A percentile compares a stretch with the other conserved stretches of the same genome.
These are phyloP conservation scores for Trichonephila inaurata DNA, from an alignment of 1,140 invertebrate species.

Conservation along the genomic window DNA sequence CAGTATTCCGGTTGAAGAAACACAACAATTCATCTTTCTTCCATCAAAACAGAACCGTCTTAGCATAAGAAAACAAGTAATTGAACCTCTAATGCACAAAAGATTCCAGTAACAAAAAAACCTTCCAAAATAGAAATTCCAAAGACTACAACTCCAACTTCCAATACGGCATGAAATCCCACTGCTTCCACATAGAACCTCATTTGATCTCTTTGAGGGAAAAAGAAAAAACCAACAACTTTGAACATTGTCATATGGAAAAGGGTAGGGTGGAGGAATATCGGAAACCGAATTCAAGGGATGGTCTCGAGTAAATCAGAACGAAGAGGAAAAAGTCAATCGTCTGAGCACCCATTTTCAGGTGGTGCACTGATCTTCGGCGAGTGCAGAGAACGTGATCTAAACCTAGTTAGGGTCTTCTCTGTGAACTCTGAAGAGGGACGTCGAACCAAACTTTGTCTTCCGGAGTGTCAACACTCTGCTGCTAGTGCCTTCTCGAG, in stretches of 20 bases:
- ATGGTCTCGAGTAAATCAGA: constrained; percentile 8
- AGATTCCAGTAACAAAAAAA: background rate
- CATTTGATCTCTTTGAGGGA: constrained; percentile 28
- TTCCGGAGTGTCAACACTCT: constrained; percentile 68
- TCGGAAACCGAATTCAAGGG: constrained; percentile 61
- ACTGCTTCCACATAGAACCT: background rate
- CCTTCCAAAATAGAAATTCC: background rate
- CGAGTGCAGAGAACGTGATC: constrained; percentile 59
- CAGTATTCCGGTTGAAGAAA: background rate
- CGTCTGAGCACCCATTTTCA: constrained; percentile 44
- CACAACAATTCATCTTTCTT: background rate
- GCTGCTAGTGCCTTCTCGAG: constrained; percentile 27
- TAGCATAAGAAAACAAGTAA: background rate
- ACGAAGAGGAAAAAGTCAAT: constrained; percentile 50
- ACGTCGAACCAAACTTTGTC: constrained; percentile 65
- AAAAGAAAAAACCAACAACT: background rate
- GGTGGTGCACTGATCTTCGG: background rate
- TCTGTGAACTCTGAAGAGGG: constrained; percentile 3
- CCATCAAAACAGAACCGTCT: background rate
- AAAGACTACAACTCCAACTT: background rate
- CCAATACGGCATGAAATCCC: constrained; percentile 3
- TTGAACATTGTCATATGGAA: background rate
- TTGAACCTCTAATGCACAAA: background rate
- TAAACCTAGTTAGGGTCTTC: constrained; percentile 68
- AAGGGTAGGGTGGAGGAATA: background rate